A percentile compares a stretch with the other conserved stretches of the same genome.
Evolutionary conservation across 2,113 vertebrate genomes (phyloP).

Genomic region (Tringa solitaria): DNA sequence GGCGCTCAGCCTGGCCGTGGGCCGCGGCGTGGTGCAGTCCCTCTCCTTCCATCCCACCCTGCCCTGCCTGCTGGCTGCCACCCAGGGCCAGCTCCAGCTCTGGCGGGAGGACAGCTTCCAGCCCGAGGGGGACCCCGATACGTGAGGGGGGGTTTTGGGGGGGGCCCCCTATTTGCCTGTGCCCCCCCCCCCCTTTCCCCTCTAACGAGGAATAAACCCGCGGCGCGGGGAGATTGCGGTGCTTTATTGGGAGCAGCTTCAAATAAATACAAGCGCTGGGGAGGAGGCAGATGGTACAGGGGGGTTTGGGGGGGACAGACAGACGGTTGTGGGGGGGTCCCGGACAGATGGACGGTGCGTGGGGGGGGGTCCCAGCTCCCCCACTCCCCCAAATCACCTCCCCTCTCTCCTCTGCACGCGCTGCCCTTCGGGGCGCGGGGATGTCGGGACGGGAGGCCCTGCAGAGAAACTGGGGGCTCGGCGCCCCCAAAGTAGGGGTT

Average conservation of each 20-base stretch:
- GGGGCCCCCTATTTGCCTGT: fast-evolving
- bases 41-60: slow-evolving; percentile 87
- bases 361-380: not conserved
- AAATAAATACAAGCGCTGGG: not conserved
- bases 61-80: slow-evolving; percentile 82
- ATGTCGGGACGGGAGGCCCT: fast-evolving
- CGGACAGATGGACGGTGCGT: not conserved
- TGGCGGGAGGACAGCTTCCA: slow-evolving; percentile 83
- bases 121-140: not conserved
- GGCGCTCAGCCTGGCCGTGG: slow-evolving; percentile 77
- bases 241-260: not conserved
- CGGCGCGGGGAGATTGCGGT: fast-evolving
- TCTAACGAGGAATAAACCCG: not conserved
- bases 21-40: slow-evolving; percentile 85
- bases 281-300: not conserved
- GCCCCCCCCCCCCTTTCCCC: fast-evolving
- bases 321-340: not conserved
- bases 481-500: fast-evolving
- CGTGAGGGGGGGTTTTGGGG: fast-evolving
- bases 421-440: fast-evolving
- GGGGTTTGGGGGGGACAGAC: not conserved
- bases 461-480: not conserved
- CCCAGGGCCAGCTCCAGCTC: slow-evolving; percentile 81
- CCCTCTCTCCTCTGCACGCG: no score
- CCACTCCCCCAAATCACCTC: fast-evolving